phyloP scores from a whole-genome alignment of 2,797 vertebrate genomes.

The Melanotaenia boesemani region DNA sequence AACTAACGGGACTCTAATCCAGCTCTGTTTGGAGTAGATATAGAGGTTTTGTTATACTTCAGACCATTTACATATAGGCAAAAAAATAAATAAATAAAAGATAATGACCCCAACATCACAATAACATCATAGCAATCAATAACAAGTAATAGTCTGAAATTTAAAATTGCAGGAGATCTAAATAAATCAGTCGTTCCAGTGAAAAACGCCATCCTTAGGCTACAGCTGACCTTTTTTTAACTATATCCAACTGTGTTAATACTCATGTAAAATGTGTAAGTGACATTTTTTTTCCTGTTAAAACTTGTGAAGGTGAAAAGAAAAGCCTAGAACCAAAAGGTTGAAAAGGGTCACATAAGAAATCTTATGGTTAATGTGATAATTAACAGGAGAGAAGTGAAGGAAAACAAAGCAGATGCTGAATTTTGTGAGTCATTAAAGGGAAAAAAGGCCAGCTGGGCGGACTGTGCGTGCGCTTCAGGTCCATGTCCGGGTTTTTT shows the following conservation, averaged over 20 bases:
- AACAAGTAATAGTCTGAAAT: no score
- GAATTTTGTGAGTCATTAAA: background rate
- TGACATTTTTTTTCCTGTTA: background rate
- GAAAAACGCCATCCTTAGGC: background rate
- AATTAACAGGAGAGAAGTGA: background rate
- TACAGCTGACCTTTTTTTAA: background rate
- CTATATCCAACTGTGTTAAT: background rate
- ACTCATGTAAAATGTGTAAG: background rate
- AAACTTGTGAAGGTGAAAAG: background rate
- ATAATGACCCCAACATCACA: no score
- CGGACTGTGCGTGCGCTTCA: no score
- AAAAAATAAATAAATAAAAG: no score
- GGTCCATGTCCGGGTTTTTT: background rate
- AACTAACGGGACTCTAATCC: no score
- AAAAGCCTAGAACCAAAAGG: background rate
- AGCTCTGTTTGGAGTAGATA: no score
- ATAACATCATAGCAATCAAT: no score
- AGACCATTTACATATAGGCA: no score
- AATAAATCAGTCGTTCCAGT: background rate
- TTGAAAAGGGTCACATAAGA: background rate
- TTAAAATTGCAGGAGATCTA: no score
- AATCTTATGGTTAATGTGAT: background rate
- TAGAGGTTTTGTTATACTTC: no score
- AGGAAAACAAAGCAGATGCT: background rate
- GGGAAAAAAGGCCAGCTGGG: no score